Evolutionary conservation across 2,113 vertebrate species (phyloP), one percentile per base, ranked within the genome.

Genomic region (Pyxicephalus adspersus): DNA sequence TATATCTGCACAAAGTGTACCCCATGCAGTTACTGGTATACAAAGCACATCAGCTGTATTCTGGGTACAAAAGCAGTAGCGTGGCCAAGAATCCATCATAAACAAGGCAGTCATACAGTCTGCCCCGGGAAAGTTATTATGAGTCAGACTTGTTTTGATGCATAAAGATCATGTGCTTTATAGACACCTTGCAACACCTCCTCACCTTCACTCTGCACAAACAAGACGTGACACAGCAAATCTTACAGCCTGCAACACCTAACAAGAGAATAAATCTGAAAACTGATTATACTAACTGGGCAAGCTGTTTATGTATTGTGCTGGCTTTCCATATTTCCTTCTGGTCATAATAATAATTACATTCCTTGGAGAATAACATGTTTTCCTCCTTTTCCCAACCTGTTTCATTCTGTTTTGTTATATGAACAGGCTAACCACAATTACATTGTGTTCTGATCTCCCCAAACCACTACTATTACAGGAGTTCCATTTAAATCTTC

Each of bases 91-190:
- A 64, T 51, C n/a, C 6, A n/a, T 22, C 15, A 68, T 70, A 68
- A 79, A 79, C 64, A 68, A 60, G 20, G 45, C 60, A 18, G 60
- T 13, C 16, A 66, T 51, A 28, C 64, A 38, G 29, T 66, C 63
- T 52, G 50, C 29, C 51, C n/a, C 75, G 9, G 50, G 76, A 57
- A 64, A 7, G 54, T 45, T 16, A 25, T 38, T 9, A 15, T 68
- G 77, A 79, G 64, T 79, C 77, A 79, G 22, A 58, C 77, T 79
- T 79, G 76, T 79, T 79, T 57, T 79, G 77, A 60, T 70, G 22
- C 77, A 4, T 15, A 13, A 16, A 3, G 64, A 34, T 79, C 77
- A 79, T 51, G 68, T 60, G 64, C 17, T 50, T 58, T 28, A 25
- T 4, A 75, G 58, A 76, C 58, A 79, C 77, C 77, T 78, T 68